Evolutionary conservation across 1,140 invertebrate species (phyloP), one percentile per base, ranked within the genome.

Genomic region (Archegozetes longisetosus): DNA sequence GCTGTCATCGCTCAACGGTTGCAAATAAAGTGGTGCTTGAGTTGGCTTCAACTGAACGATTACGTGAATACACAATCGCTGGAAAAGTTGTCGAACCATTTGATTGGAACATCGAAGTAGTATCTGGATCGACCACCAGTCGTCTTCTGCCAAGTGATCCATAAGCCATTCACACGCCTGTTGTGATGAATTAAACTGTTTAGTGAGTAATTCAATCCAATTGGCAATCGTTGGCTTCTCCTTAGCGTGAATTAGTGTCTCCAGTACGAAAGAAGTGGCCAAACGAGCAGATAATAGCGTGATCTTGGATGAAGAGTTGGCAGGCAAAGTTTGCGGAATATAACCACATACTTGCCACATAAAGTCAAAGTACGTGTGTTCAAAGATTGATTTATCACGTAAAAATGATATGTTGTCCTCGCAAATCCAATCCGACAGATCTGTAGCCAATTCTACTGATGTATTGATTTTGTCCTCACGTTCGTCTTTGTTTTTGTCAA

Each of bases 151-250:
- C 89, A 95, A 92, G 68, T 88, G 84, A 64, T 88, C 84, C 20
- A 95, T 73, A 67, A 95, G 92, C 84, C 89, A 90, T 69, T 91
- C 85, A 64, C 88, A 90, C 0, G 89, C 88, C 57, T 83, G 83
- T 56, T 84, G 81, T n/a, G 86, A 91, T 22, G 84, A 81, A 70
- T 90, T 91, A 67, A 94, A 92, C 70, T 93, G 89, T 70, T 94
- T 94, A 1, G 88, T 94, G 3, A 94, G 76, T 29, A 93, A 72
- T 71, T 95, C 91, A 25, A 94, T 88, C 90, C 90, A 95, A 62
- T 92, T 88, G 12, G 93, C 84, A 86, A 94, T 92, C 0, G 88
- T 94, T 12, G 90, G 89, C 80, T 94, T 94, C 73, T 96, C 91
- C 73, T 94, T 94, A 22, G 90, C 88, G 71, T 95, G 90, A 71